Percentiles rank a stretch among this genome's conserved stretches.
Conservation (phyloP, 1,140 invertebrate species). For the Neuroterus valhalla region DNA sequence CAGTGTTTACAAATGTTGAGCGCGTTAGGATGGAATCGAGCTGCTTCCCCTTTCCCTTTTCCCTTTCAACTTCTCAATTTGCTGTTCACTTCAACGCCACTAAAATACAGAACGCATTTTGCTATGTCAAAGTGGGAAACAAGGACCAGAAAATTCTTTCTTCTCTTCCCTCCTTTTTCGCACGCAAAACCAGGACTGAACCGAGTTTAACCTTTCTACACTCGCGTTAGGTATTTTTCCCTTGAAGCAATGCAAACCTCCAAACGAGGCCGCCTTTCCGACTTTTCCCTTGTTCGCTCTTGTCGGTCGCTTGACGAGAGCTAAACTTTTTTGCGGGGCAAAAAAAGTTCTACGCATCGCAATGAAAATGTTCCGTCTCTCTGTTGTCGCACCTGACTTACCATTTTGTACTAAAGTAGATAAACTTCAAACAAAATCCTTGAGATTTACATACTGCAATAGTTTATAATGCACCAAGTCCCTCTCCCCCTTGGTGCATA, state of each 20-base stretch:
- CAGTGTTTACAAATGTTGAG: slow-evolving; percentile 61
- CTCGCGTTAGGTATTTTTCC: slow-evolving; percentile 23
- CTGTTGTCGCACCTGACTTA: slow-evolving; percentile 39
- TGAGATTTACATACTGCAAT: neutral
- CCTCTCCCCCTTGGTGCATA: too few species aligned
- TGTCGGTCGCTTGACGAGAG: slow-evolving; percentile 43
- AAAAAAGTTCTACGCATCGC: slow-evolving; percentile 8
- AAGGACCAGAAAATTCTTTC: slow-evolving; percentile 27
- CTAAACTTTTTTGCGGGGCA: slow-evolving; percentile 40
- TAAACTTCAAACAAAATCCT: slow-evolving; percentile 24
- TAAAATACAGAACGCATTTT: neutral
- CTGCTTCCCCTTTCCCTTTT: slow-evolving; percentile 22
- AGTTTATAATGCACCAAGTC: too few species aligned
- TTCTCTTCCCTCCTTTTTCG: slow-evolving; percentile 27
- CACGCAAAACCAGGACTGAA: slow-evolving; percentile 27
- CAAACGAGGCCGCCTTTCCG: slow-evolving; percentile 34
- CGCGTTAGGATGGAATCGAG: slow-evolving; percentile 61
- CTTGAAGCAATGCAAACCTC: neutral
- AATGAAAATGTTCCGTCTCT: slow-evolving; percentile 12
- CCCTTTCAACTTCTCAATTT: slow-evolving; percentile 27
- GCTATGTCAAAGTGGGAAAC: neutral
- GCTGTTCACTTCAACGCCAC: slow-evolving; percentile 13
- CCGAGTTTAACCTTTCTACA: slow-evolving; percentile 32
- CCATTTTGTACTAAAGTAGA: slow-evolving; percentile 36
- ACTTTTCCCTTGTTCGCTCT: slow-evolving; percentile 30